Percentiles rank a stretch among this genome's conserved stretches.
Evolutionary conservation across 2,888 invertebrate genomes (phyloP).

Genomic region (Drosophila buzzatii): DNA sequence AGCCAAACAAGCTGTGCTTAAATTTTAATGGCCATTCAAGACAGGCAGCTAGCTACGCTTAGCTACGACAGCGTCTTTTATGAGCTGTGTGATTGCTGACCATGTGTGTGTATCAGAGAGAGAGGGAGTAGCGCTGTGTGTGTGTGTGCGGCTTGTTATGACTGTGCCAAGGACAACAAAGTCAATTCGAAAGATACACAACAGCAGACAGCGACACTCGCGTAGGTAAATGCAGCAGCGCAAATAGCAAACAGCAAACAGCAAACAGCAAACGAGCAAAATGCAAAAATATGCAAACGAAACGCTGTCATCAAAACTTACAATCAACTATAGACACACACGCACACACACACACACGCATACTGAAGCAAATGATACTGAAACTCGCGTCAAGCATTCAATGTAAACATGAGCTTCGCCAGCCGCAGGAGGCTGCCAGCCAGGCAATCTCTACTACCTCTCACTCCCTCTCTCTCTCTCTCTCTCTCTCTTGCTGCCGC

Average conservation of each 20-base stretch:
- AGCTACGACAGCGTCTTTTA: slow-evolving; percentile 66
- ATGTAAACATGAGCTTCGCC: slow-evolving; percentile 52
- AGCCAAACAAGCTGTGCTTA: slow-evolving; percentile 65
- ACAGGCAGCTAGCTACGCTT: slow-evolving; percentile 43
- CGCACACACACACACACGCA: slow-evolving; percentile 19
- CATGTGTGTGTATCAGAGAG: slow-evolving; percentile 15
- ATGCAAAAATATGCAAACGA: slow-evolving; percentile 81
- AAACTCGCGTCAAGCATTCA: slow-evolving; percentile 47
- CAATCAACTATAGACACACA: slow-evolving; percentile 62
- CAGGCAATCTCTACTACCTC: slow-evolving; percentile 1
- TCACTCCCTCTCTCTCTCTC: not conserved
- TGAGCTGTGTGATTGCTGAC: slow-evolving; percentile 75
- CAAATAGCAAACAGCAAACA: slow-evolving; percentile 37
- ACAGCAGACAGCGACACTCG: slow-evolving; percentile 39
- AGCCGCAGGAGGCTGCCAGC: slow-evolving; percentile 25
- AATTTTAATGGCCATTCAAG: slow-evolving; percentile 77
- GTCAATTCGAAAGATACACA: slow-evolving; percentile 63
- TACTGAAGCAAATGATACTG: slow-evolving; percentile 39
- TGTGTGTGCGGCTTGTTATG: slow-evolving; percentile 9
- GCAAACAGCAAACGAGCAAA: slow-evolving; percentile 54
- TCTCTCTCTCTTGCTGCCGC: not conserved
- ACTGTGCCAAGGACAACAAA: slow-evolving; percentile 58
- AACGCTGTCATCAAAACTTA: slow-evolving; percentile 74
- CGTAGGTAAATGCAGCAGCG: slow-evolving; percentile 41
- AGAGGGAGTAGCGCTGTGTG: not conserved